Base-by-base conservation (phyloP, 2,888 invertebrate species). In the Oscheius sp. region DNA sequence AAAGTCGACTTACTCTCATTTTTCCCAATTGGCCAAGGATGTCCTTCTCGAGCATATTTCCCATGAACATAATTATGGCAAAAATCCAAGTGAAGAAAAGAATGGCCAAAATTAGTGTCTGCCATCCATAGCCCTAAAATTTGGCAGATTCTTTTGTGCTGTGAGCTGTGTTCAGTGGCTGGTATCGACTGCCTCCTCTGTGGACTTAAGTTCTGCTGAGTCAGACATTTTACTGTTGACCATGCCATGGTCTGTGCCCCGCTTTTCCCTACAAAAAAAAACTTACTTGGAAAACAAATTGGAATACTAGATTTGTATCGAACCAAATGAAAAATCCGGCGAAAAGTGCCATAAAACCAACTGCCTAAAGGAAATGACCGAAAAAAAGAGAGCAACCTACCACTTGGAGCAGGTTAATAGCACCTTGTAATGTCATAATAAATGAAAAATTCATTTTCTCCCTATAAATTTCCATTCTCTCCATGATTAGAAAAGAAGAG, bases 321-420 rank as follows among this genome's bases (percentile, higher is more conserved):
- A 66, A 69, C 83, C 83, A 83, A 12, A 83, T 78, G 70, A 83
- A 83, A 9, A 81, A 83, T 49, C 76, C 78, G 7, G 82, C 79
- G 52, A 83, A 83, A 29, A 83, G 69, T n/a, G 82, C 80, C 5
- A 77, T 78, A 25, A 81, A 81, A 35, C 80, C 80, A 25, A 81
- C 63, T 3, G 29, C n/a, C 77, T 77, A 49, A 58, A 73, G 77
- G 21, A 12, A 46, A 23, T 21, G 35, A 9, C 2, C 41, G 21
- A 49, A 9, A 52, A 43, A 7, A 23, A 18, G 27, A 6, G 23
- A 69, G 35, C 35, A 35, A n/a, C 77, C 35, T 27, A 79, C 69
- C 27, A 83, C 80, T 76, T 83, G 83, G 1, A 81, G 29, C 41
- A 83, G 74, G 21, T 81, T 80, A 58, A 83, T 75, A 55, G 81